These are phyloP conservation scores for Tuberolachnus salignus DNA, from an alignment of 2,888 invertebrate species.

Conservation along the genomic window DNA sequence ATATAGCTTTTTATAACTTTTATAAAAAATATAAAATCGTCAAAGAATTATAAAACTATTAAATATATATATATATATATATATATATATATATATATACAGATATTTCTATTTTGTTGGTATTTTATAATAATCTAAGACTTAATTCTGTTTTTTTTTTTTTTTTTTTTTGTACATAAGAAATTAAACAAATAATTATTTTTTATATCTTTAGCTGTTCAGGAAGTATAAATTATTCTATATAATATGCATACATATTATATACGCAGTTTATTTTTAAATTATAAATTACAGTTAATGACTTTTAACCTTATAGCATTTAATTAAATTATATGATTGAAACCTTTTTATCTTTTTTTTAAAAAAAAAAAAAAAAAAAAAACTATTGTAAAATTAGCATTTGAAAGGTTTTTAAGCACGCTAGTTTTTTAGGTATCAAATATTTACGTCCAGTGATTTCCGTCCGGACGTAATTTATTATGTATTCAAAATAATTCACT, in stretches of 20 bases:
- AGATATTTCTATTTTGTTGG: no score
- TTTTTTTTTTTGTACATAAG: not conserved
- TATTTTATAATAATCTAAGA: no score
- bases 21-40: not conserved
- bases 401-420: constrained; percentile 11
- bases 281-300: not conserved
- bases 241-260: no score
- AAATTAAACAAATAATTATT: not conserved
- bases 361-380: no score
- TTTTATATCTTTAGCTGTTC: not conserved
- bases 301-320: constrained; percentile 5
- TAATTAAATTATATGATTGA: constrained; percentile 15
- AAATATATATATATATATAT: not conserved
- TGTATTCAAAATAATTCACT: constrained; percentile 49
- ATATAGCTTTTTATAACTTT: constrained; percentile 5
- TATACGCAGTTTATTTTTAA: no score
- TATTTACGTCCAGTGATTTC: constrained; percentile 20
- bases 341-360: constrained; percentile 11
- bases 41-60: not conserved
- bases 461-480: constrained; percentile 38
- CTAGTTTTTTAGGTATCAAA: constrained; percentile 24
- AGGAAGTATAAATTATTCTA: not conserved
- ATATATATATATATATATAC: no score
- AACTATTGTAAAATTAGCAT: constrained; percentile 31
- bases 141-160: not conserved